These are phyloP conservation scores for Botrylloides violaceus DNA, from an alignment of 23 tunicate genomes.

Conservation along the genomic window DNA sequence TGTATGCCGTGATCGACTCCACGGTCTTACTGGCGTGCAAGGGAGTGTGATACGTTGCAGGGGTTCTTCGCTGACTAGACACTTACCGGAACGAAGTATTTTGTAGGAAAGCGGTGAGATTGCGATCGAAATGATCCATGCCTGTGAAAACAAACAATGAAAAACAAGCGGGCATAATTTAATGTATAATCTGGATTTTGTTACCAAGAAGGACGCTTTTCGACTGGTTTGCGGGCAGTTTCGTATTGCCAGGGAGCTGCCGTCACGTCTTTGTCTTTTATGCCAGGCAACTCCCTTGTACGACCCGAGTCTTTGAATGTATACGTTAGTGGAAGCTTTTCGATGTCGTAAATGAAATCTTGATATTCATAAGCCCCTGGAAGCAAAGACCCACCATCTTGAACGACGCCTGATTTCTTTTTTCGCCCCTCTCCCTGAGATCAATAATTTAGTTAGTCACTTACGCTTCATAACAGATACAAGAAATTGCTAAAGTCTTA, in stretches of 20 bases:
- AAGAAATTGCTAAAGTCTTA: too few relatives aligned
- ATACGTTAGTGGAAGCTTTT: slow-evolving; percentile 48
- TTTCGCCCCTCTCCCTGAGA: slow-evolving; percentile 54
- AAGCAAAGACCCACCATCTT: slow-evolving; percentile 36
- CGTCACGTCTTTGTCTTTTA: slow-evolving; percentile 63
- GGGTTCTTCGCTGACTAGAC: too few relatives aligned
- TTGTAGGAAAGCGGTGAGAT: slow-evolving; percentile 70
- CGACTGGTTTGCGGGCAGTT: slow-evolving; percentile 34
- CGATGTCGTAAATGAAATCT: slow-evolving; percentile 49
- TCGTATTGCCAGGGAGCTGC: slow-evolving; percentile 73
- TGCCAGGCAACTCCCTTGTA: slow-evolving; percentile 46
- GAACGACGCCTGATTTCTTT: slow-evolving; percentile 23
- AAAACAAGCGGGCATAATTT: neutral
- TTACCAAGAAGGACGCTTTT: slow-evolving; percentile 51
- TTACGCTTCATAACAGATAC: neutral
- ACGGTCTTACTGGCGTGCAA: too few relatives aligned
- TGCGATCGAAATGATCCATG: slow-evolving; percentile 79
- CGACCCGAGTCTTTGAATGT: slow-evolving; percentile 55
- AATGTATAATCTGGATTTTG: neutral
- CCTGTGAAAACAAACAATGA: slow-evolving; percentile 27
- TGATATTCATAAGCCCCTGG: slow-evolving; percentile 78
- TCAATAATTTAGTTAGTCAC: too few relatives aligned
- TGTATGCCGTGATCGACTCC: too few relatives aligned
- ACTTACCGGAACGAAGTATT: slow-evolving; percentile 85
- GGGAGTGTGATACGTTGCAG: too few relatives aligned